Base-by-base conservation (phyloP, 2,797 vertebrate genomes). In the Rhadinocentrus ornatus region DNA sequence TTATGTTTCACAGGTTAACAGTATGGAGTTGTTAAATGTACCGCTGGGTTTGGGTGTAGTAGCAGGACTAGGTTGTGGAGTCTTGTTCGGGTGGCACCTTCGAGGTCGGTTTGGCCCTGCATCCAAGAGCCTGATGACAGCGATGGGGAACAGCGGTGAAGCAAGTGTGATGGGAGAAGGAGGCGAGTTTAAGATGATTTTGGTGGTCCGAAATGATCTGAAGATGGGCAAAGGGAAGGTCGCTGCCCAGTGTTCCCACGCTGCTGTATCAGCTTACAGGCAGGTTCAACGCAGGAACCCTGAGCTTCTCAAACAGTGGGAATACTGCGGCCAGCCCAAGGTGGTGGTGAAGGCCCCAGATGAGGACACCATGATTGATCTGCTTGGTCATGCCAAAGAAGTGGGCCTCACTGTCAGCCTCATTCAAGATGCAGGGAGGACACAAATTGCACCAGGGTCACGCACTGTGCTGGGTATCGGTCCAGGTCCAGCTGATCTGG, bases 211-310 rank as follows among this genome's bases (percentile, higher is more conserved):
- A 37, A 97, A 91, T 0, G 97, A 99, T 86, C 88, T 99, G 72
- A 99, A 98, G 91, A 99, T 99, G 98, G 97, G 97, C 0, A 99
- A 98, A 80, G 98, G 98, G 0, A 99, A 99, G 84, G 96, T 96
- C 0, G 97, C 98, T 0, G 97, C 97, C 0, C 98, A 99, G 91
- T 99, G 98, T 55, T 94, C 96, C 37, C 98, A 99, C 0, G 98
- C 98, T 0, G 97, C 98, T 0, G 97, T 99, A 0, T 96, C 97
- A 0, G 96, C 97, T 13, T 99, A 97, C 91, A 98, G 96, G 84
- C 96, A 99, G 84, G 84, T 95, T 5, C 95, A 95, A 50, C 94
- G 89, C 57, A 95, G 94, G 84, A 96, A 96, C 74, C 96, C 97
- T 0, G 94, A 97, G 6, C 89, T 99, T 10, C 95, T 99, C 68